These are phyloP conservation scores for Sternotherus odoratus DNA, from an alignment of 2,797 vertebrate genomes.

Conservation along the genomic window DNA sequence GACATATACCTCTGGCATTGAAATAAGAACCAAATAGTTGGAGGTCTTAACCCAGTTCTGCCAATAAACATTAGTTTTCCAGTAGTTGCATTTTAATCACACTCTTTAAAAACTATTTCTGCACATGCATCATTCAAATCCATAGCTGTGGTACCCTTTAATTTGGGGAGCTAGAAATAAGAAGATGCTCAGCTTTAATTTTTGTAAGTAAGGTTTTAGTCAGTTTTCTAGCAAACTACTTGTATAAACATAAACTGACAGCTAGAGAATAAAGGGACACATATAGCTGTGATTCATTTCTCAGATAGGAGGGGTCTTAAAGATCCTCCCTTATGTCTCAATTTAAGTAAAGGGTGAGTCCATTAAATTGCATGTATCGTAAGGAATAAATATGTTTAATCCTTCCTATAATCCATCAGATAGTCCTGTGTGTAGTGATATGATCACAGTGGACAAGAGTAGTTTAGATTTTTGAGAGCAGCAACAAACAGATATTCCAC, in stretches of 20 bases:
- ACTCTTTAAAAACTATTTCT: background rate
- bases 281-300: background rate
- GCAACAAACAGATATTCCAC: background rate
- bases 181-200: background rate
- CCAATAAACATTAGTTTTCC: background rate
- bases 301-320: background rate
- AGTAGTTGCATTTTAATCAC: background rate
- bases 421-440: background rate
- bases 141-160: background rate
- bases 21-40: background rate
- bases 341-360: background rate
- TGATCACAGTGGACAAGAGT: background rate
- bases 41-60: background rate
- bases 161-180: background rate
- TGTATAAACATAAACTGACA: background rate
- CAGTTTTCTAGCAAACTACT: background rate
- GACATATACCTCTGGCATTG: background rate
- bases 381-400: background rate
- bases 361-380: fast-evolving
- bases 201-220: background rate
- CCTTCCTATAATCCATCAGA: background rate
- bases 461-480: background rate
- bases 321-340: background rate
- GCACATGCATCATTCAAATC: background rate
- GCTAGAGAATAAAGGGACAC: background rate